phyloP scores from a whole-genome alignment of 2,888 invertebrate genomes.

The Poecilobothrus nobilitatus region DNA sequence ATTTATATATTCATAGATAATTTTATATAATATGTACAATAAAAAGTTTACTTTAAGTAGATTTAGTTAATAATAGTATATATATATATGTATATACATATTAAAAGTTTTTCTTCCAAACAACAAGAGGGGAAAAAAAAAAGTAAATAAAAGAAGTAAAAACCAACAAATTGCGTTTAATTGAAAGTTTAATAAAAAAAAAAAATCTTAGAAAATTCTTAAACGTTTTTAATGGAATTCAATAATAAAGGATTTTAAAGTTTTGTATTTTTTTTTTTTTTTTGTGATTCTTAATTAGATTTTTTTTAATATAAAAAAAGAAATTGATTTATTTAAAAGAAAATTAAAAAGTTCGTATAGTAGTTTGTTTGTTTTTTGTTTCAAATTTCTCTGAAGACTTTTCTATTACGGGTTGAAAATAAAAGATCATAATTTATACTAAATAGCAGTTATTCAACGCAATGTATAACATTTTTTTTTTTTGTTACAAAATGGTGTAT shows the following conservation, averaged over 20 bases:
- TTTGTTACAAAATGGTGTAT: too few relatives aligned
- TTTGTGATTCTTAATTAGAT: not conserved
- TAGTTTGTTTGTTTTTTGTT: too few relatives aligned
- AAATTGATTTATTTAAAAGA: too few relatives aligned
- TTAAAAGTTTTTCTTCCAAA: not conserved
- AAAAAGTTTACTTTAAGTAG: too few relatives aligned
- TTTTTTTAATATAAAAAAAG: too few relatives aligned
- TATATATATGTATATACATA: not conserved
- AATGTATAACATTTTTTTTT: too few relatives aligned
- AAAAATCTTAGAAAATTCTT: constrained; percentile 6
- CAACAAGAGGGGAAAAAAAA: not conserved
- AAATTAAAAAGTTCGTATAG: too few relatives aligned
- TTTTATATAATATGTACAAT: not conserved
- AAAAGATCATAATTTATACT: too few relatives aligned
- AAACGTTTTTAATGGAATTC: not conserved
- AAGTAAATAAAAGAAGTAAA: constrained; percentile 18
- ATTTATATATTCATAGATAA: not conserved
- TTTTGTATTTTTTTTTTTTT: not conserved
- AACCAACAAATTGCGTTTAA: constrained; percentile 31
- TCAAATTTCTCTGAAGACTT: too few relatives aligned
- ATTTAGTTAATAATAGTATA: too few relatives aligned
- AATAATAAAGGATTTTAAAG: not conserved
- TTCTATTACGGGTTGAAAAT: too few relatives aligned
- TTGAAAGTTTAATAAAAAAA: constrained; percentile 24
- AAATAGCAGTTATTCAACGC: too few relatives aligned